Evolutionary conservation across 1,140 invertebrate genomes (phyloP), one percentile per base, ranked within the genome.

Genomic region (Coenobita brevimanus): DNA sequence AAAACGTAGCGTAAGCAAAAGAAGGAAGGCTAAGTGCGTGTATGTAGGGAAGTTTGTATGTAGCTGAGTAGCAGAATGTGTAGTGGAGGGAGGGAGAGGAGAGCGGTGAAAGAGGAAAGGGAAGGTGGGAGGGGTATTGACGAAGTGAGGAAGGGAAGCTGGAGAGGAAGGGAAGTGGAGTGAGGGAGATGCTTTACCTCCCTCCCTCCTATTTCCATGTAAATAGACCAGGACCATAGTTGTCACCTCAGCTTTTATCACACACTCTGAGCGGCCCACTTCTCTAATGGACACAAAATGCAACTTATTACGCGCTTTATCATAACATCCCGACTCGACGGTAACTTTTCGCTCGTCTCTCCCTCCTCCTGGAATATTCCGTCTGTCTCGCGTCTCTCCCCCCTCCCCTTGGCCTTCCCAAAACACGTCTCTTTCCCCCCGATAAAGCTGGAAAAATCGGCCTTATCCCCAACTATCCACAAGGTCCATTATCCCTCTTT

Each of bases 221-320:
- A 89, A 89, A 89, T 89, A 78, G 80, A 78, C n/a, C 87, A 89
- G 80, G 38, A 89, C 87, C 87, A 83, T 83, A 89, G 79, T 89
- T 89, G 87, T 89, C 87, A 89, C 87, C 87, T 89, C 80, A 75
- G 79, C 87, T 89, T 89, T 89, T 89, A 89, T 83, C 87, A 89
- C 60, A 82, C 87, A 76, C 87, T 78, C 87, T 83, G 87, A 89
- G 87, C 41, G 80, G 87, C 87, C 87, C 87, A 89, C 87, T 89
- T 83, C 71, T 82, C 87, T 89, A 89, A 89, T 89, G 87, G 87
- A 89, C 54, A 89, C 87, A 89, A 89, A 89, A 89, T 89, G 87
- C 87, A 83, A 89, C 87, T 89, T 89, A 89, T 89, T 89, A 89
- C 81, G 30, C 80, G 83, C 80, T 82, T 89, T 89, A 82, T 89